Conservation (phyloP, 2,113 vertebrate species). For the Peromyscus polionotus region DNA sequence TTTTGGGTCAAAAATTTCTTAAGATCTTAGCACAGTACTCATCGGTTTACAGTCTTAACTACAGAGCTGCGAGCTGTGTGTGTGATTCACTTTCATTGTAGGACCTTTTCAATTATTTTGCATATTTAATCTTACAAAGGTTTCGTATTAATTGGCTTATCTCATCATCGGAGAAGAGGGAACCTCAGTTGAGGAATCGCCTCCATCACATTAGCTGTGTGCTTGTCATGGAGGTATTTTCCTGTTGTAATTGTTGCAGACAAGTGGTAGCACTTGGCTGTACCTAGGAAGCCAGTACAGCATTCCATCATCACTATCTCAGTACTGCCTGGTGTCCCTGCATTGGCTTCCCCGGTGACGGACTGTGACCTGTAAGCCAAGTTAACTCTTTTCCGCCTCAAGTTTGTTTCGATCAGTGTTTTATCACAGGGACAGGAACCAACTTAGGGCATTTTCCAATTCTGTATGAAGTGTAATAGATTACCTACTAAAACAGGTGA, state of each 20-base stretch:
- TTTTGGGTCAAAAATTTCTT: not conserved
- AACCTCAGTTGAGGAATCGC: not conserved
- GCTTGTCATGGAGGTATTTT: not conserved
- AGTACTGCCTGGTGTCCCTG: not conserved
- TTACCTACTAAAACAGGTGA: not conserved
- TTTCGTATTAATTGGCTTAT: not conserved
- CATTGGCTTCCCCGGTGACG: not conserved
- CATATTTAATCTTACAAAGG: slow-evolving; percentile 24
- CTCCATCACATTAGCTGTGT: not conserved
- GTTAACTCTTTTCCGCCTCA: not conserved
- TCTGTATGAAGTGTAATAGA: not conserved
- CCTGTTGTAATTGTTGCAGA: not conserved
- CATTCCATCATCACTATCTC: not conserved
- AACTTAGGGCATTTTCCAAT: not conserved
- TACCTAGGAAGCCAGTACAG: not conserved
- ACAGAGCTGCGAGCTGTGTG: not conserved
- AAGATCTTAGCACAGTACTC: not conserved
- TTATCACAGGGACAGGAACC: not conserved
- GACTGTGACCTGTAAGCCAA: not conserved
- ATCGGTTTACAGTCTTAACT: not conserved
- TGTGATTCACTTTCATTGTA: not conserved
- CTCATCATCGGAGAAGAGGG: not conserved
- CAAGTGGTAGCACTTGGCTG: not conserved
- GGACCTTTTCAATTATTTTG: not conserved
- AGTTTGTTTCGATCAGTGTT: not conserved